Percentiles rank a stretch among this genome's conserved stretches.
These are phyloP conservation scores for Ceuthmochares aereus DNA, from an alignment of 2,113 vertebrate genomes.

Conservation along the genomic window DNA sequence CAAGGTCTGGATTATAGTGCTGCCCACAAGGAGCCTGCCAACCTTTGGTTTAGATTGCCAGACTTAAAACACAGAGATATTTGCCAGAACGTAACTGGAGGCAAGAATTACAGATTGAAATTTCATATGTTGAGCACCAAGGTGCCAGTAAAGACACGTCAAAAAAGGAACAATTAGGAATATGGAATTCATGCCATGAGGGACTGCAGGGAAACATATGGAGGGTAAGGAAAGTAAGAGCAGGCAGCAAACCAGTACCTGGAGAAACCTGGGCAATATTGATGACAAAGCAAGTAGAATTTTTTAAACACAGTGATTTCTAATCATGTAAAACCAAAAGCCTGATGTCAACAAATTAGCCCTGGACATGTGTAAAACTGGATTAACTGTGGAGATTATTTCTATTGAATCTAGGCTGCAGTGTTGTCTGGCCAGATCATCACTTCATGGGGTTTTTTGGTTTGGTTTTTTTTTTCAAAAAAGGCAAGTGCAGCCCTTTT, in stretches of 20 bases:
- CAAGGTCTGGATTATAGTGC: not conserved
- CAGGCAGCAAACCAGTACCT: not conserved
- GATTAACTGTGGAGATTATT: not conserved
- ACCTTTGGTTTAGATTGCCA: not conserved
- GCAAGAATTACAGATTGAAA: not conserved
- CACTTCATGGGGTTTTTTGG: not conserved
- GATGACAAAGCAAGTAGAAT: not conserved
- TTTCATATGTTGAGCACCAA: not conserved
- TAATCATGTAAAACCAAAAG: not conserved
- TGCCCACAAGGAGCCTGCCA: not conserved
- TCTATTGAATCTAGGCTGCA: not conserved
- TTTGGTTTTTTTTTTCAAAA: no score
- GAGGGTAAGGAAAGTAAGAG: not conserved
- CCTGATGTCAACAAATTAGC: not conserved
- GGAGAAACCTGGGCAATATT: not conserved
- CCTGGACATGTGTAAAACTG: not conserved
- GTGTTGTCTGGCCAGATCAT: not conserved
- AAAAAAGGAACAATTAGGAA: not conserved
- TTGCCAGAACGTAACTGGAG: not conserved
- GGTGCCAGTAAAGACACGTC: not conserved
- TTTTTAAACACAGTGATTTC: not conserved
- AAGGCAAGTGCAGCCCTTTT: not conserved
- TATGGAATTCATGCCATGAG: accelerated
- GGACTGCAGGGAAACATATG: not conserved
- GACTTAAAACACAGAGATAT: not conserved